phyloP scores from a whole-genome alignment of 2,797 vertebrate species.

The Neosilurus hyrtlii region DNA sequence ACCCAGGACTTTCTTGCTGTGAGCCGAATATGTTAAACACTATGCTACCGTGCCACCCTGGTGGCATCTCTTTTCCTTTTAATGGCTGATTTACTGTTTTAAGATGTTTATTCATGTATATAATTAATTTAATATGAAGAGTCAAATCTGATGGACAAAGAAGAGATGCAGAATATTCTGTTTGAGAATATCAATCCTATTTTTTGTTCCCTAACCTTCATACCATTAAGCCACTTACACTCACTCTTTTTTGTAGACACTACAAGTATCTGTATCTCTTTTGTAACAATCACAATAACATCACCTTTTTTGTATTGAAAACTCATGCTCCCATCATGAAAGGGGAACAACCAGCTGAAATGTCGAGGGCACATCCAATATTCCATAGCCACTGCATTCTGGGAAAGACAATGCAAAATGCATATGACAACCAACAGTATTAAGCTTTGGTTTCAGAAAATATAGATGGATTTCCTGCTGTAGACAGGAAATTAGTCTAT shows the following conservation, averaged over 20 bases:
- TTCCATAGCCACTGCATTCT: slow-evolving; percentile 57
- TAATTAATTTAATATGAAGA: not conserved
- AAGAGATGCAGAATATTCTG: too few relatives aligned
- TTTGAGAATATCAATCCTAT: slow-evolving; percentile 52
- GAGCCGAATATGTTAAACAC: too few relatives aligned
- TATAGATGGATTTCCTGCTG: slow-evolving; percentile 59
- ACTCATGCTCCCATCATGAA: slow-evolving; percentile 60
- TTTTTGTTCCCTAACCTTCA: slow-evolving; percentile 27
- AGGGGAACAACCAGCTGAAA: slow-evolving; percentile 75
- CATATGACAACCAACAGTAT: slow-evolving; percentile 57
- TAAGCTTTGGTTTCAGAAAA: slow-evolving; percentile 74
- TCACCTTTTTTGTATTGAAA: slow-evolving; percentile 43
- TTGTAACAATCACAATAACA: too few relatives aligned
- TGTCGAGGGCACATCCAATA: slow-evolving; percentile 71
- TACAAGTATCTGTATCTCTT: slow-evolving; percentile 54
- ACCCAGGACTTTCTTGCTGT: too few relatives aligned
- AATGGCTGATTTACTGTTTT: not conserved
- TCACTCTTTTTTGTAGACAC: slow-evolving; percentile 2
- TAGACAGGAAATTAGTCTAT: slow-evolving; percentile 15
- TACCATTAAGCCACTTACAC: slow-evolving; percentile 11
- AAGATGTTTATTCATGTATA: not conserved
- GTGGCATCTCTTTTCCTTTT: not conserved
- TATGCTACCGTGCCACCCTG: too few relatives aligned
- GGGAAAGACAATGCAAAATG: slow-evolving; percentile 53
- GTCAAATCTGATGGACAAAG: not conserved